Conservation (phyloP, 2,888 invertebrate species). For the Pristionchus mayeri region DNA sequence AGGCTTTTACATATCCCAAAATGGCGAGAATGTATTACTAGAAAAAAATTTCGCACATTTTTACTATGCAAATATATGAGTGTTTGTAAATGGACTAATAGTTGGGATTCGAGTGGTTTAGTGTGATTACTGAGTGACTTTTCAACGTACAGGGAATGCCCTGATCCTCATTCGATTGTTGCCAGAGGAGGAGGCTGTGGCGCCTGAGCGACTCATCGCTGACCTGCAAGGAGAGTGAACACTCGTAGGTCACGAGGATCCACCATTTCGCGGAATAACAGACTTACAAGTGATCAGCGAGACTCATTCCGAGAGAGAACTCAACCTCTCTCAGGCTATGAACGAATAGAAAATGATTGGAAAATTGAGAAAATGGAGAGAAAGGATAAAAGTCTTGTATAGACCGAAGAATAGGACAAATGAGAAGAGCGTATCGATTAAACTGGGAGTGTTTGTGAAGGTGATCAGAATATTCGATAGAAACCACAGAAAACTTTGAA, state of each 20-base stretch:
- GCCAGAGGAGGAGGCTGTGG: not conserved
- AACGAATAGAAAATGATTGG: not conserved
- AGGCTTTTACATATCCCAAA: no score
- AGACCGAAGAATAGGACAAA: not conserved
- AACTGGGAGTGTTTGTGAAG: not conserved
- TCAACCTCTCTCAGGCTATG: not conserved
- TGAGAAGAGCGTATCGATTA: not conserved
- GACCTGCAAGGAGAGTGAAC: conserved; percentile 29
- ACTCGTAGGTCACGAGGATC: not conserved
- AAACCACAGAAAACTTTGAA: no score
- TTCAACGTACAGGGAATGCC: conserved; percentile 96
- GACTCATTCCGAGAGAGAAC: conserved; percentile 12
- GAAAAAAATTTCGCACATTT: no score
- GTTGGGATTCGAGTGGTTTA: no score
- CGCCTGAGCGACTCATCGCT: conserved; percentile 34
- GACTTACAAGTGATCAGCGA: conserved; percentile 15
- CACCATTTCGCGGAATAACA: not conserved
- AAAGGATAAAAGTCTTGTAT: not conserved
- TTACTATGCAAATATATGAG: no score
- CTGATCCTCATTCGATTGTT: conserved; percentile 91
- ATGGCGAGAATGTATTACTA: no score
- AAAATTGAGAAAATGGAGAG: not conserved
- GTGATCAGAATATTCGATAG: not conserved
- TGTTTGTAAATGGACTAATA: no score
- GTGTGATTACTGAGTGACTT: no score